Evolutionary conservation across 2,113 vertebrate genomes (phyloP).

Genomic region (Poeciliopsis occidentalis): DNA sequence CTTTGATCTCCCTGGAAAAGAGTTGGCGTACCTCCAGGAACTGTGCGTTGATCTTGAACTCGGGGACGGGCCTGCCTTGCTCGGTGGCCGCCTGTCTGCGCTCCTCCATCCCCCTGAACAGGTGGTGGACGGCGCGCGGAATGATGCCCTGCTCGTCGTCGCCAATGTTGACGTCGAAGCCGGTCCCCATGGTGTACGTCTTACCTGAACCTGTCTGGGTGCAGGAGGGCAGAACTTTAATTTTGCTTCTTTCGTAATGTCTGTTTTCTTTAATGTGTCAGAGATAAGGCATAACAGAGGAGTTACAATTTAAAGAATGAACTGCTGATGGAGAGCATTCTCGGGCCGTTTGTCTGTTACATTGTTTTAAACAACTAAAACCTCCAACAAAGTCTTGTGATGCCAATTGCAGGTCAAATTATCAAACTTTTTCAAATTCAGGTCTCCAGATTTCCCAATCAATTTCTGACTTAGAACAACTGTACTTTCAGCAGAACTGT

Average conservation of each 20-base stretch:
- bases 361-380: no score
- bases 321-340: no score
- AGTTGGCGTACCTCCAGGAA: conserved; percentile 89
- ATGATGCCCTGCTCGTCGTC: conserved; percentile 97
- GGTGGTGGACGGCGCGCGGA: conserved; percentile 91
- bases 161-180: conserved; percentile 91
- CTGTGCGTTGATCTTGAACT: conserved; percentile 98
- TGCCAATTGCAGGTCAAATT: no score
- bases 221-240: not conserved
- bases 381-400: no score
- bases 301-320: no score
- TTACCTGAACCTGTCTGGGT: conserved; percentile 95
- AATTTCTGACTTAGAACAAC: no score
- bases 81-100: conserved; percentile 85
- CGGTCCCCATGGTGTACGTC: conserved; percentile 98
- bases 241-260: not conserved
- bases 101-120: conserved; percentile 93
- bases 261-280: not conserved
- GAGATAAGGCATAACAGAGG: no score
- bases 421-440: no score
- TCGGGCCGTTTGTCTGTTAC: no score
- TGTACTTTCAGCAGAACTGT: no score
- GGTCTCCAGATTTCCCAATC: no score
- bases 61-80: conserved; percentile 89
- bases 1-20: not conserved